phyloP scores from a whole-genome alignment of 2,888 invertebrate species.

The Incurvaria masculella region DNA sequence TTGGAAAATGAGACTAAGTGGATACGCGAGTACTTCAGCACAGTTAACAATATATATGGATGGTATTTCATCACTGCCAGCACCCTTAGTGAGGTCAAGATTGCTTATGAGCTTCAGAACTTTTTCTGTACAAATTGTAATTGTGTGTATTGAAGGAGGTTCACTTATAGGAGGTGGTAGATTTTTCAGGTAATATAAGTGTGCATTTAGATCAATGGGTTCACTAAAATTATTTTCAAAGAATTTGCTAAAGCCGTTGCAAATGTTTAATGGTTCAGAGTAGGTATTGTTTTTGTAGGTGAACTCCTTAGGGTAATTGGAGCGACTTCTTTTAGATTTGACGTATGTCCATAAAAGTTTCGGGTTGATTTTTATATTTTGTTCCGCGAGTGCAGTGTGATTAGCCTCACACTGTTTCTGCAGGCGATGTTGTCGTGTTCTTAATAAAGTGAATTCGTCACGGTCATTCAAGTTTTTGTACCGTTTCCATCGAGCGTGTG shows the following conservation, averaged over 20 bases:
- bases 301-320: neutral
- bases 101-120: neutral
- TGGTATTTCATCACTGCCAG: constrained; percentile 2
- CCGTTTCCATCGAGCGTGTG: neutral
- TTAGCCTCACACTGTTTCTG: neutral
- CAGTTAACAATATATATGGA: neutral
- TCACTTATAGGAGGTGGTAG: neutral
- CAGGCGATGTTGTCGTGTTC: neutral
- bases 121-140: neutral
- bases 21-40: neutral
- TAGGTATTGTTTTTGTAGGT: neutral
- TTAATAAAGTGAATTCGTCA: neutral
- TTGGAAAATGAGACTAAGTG: constrained; percentile 4
- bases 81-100: neutral
- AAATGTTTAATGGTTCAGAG: neutral
- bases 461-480: neutral
- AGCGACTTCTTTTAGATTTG: neutral
- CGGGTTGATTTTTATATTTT: neutral
- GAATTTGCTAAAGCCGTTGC: neutral
- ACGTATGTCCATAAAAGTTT: neutral
- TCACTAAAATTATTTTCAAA: neutral
- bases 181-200: no score
- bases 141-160: neutral
- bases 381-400: neutral
- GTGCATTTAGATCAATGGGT: neutral